Evolutionary conservation across 2,113 vertebrate species (phyloP), one percentile per base, ranked within the genome.

Genomic region (Phalacrocorax brasilianus): DNA sequence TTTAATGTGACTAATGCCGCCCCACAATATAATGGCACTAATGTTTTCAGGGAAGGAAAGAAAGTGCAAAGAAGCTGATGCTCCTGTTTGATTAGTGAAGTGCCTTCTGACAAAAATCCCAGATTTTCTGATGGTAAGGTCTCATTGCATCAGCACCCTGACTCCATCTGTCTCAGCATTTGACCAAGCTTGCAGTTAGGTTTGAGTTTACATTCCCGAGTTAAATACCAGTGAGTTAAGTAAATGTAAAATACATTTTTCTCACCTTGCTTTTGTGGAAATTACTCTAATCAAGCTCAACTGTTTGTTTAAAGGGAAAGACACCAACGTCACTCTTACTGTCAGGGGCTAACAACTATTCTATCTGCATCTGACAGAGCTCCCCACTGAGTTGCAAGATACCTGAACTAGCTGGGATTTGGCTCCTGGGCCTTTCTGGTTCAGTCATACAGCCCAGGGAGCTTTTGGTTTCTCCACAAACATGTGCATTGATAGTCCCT

Each of bases 11-110:
- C 97, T 98, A 97, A 98, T 97, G 94, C 97, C 58, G 72, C 96
- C 98, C 98, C 91, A 96, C 97, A 97, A 97, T 98, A 97, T 98
- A 98, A 98, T 98, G 95, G 95, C 97, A 92, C 88, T 97, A 95
- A 97, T 96, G 96, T 98, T 98, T 98, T 95, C 95, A 97, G 95
- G 94, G 96, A 93, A 97, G 27, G 85, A 88, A 96, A 81, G 89
- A 85, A 94, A 92, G 93, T 78, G 84, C 91, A 96, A 97, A 97
- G 91, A 95, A 97, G 88, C 94, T 53, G 22, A 55, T 13, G 52
- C 45, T 97, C 68, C 67, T 70, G 68, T 28, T 74, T 81, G 59
- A 84, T 91, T 84, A 58, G 30, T 9, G 47, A 59, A 86, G 33
- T 52, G 63, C 90, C 56, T 50, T 65, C 87, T 79, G 58, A 94